Evolutionary conservation across 2,888 invertebrate genomes (phyloP).

Genomic region (Anthophora plumipes): DNA sequence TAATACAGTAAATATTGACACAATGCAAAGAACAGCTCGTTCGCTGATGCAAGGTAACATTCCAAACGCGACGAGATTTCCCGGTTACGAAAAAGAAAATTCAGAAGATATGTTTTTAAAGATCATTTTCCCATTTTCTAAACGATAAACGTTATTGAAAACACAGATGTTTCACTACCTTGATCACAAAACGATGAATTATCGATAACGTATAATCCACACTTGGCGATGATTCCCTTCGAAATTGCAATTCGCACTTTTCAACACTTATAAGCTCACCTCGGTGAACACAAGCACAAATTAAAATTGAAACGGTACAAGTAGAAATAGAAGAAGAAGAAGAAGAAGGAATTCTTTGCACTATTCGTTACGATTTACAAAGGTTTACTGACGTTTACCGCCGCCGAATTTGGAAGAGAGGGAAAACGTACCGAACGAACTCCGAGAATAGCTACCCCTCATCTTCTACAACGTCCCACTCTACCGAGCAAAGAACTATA

Average conservation of each 20-base stretch:
- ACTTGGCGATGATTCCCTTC: neutral
- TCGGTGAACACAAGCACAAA: neutral
- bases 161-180: conserved; percentile 13
- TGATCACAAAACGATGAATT: conserved; percentile 17
- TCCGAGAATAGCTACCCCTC: conserved; percentile 81
- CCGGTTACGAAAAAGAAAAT: neutral
- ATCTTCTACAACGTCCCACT: conserved; percentile 55
- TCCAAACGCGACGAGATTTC: neutral
- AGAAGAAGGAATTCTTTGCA: conserved; percentile 31
- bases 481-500: conserved; percentile 63
- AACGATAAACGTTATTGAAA: neutral
- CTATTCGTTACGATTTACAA: conserved; percentile 59
- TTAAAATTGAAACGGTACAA: neutral
- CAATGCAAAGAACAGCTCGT: neutral
- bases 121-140: neutral
- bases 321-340: conserved; percentile 12
- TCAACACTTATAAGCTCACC: conserved; percentile 7
- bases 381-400: conserved; percentile 72
- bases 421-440: conserved; percentile 65
- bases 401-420: conserved; percentile 63
- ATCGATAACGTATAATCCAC: neutral
- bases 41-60: neutral
- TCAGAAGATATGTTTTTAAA: neutral
- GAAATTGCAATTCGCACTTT: conserved; percentile 1
- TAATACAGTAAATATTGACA: neutral